Percentiles rank a stretch among this genome's conserved stretches.
Conservation (phyloP, 2,797 vertebrate genomes). For the Sciurus carolinensis region DNA sequence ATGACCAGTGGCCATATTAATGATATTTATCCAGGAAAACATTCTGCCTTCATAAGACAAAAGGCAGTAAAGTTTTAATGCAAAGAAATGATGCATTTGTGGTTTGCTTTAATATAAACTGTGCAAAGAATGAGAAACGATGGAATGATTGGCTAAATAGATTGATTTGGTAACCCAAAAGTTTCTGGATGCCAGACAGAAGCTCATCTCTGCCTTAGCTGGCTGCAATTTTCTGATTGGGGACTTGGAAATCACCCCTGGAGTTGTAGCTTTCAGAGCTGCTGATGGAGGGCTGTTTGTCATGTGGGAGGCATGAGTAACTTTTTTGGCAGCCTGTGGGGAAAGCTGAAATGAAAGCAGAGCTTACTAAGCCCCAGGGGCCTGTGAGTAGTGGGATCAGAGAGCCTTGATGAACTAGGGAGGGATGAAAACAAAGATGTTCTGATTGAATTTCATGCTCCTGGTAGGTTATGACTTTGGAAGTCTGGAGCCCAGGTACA, state of each 20-base stretch:
- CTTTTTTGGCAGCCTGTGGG: slow-evolving; percentile 93
- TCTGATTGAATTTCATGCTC: slow-evolving; percentile 95
- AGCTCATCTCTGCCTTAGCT: slow-evolving; percentile 92
- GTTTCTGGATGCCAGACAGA: slow-evolving; percentile 93
- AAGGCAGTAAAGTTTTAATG: slow-evolving; percentile 95
- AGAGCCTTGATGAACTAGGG: slow-evolving; percentile 90
- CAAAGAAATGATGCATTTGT: slow-evolving; percentile 93
- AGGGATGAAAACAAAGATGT: slow-evolving; percentile 95
- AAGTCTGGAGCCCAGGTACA: slow-evolving; percentile 95
- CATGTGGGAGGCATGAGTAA: slow-evolving; percentile 93
- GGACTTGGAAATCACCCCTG: slow-evolving; percentile 90
- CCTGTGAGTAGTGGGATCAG: slow-evolving; percentile 91
- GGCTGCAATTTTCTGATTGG: slow-evolving; percentile 92
- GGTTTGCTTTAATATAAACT: slow-evolving; percentile 95
- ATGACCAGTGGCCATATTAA: slow-evolving; percentile 93
- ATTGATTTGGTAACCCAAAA: slow-evolving; percentile 94
- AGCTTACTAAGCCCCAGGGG: slow-evolving; percentile 92
- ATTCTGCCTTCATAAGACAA: slow-evolving; percentile 95
- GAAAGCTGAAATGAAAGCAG: slow-evolving; percentile 94
- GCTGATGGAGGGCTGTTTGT: slow-evolving; percentile 93
- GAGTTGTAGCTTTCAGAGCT: slow-evolving; percentile 93
- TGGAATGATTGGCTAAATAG: slow-evolving; percentile 97
- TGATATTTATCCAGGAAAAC: slow-evolving; percentile 94
- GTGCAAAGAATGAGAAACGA: slow-evolving; percentile 95
- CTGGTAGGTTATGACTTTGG: slow-evolving; percentile 97